Evolutionary conservation across 2,113 vertebrate genomes (phyloP), one percentile per base, ranked within the genome.

Genomic region (Spea multiplicata): DNA sequence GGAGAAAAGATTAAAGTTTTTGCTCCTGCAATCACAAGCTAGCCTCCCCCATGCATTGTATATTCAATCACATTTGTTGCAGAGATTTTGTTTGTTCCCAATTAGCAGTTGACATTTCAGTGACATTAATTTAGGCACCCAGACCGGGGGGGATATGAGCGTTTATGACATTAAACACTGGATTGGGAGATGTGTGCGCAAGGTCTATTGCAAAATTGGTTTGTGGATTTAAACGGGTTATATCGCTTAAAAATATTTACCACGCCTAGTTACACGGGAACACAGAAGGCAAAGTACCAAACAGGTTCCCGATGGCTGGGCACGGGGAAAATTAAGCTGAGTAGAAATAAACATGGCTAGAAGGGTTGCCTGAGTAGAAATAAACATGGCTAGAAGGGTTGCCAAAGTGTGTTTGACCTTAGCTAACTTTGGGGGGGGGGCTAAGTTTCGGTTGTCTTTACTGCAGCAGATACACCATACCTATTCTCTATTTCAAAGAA

Each of bases 51-150:
- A 12, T 61, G 46, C 55, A 62, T 77, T 77, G 75, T 77, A 46
- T 77, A 70, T 69, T 70, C 59, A 62, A 70, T 77, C 46, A 61
- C 67, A 50, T 69, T 69, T 76, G 50, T 77, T 12, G 67, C 68
- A 17, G 67, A 70, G 75, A 61, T 77, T 77, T 77, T 44, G 8
- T 61, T 77, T 76, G 68, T 62, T 47, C 66, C 75, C 75, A 77
- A 77, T 77, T 77, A 77, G 66, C 30, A 48, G 75, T 71, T 77
- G 75, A 77, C 75, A 77, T 77, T 77, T 77, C 75, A 50, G 66
- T 77, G 75, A 77, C 75, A 77, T 77, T 77, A 77, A 77, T 77
- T 77, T 61, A 9, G 67, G 66, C 75, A 71, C 67, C 74, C 75
- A 77, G 75, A 77, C 75, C 62, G 46, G 45, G n/a, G 48, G 66